Base-by-base conservation (phyloP, 2,113 vertebrate species). In the Nyctibius bracteatus region DNA sequence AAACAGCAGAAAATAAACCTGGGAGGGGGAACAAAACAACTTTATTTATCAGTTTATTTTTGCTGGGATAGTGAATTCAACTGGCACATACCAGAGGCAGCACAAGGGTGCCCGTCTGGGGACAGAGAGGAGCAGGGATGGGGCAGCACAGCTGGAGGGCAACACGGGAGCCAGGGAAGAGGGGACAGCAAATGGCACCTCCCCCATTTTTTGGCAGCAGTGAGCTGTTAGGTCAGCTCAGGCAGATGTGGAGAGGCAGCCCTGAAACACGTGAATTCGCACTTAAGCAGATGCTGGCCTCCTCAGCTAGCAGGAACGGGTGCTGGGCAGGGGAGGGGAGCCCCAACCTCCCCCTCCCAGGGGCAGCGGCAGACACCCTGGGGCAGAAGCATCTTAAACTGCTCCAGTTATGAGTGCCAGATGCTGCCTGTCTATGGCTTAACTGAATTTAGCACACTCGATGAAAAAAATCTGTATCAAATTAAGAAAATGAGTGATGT, bases 381-480 rank as follows among this genome's bases (percentile, higher is more conserved):
- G 81, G 94, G 94, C 96, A 96, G 44, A 72, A 91, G 79, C 3
- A 5, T 67, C 92, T 94, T 59, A 78, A 81, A 94, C 24, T 54
- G 81, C 91, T 94, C 39, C 65, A 25, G 86, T 84, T 67, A 47
- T 2, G 0, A 55, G 77, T 89, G 93, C 96, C 96, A 96, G 91
- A 96, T 96, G 94, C 92, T 96, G 94, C 94, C 86, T 84, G 81
- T 92, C 95, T 96, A 57, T 2, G 21, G 78, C 89, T 95, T 95
- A 97, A 96, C 88, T 91, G 95, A 91, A 87, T 91, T 94, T 91
- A 94, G 92, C 77, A 86, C 90, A 95, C 86, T 75, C 94, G 62
- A 14, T 77, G 81, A 96, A 96, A 94, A 94, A 94, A 96, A 94
- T 92, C 95, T 96, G 94, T 95, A 91, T 95, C 96, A 94, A 94